Conservation (phyloP, 1,140 invertebrate genomes). For the Drosophila pallidifrons region DNA sequence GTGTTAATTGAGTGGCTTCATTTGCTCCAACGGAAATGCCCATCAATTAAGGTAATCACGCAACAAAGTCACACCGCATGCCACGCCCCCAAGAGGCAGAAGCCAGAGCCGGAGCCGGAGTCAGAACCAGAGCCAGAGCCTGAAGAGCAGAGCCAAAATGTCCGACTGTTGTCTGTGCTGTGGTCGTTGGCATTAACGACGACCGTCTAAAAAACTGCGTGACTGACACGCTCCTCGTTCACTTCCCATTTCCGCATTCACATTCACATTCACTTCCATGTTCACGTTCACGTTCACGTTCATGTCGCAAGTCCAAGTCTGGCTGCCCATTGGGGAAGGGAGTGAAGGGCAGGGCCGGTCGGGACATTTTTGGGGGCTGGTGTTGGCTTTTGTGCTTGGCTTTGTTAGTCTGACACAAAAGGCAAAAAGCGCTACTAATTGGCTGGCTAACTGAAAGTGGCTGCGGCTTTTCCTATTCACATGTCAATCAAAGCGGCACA, state of each 20-base stretch:
- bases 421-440: slow-evolving; percentile 81
- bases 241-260: slow-evolving; percentile 48
- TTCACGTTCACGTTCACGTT: slow-evolving; percentile 31
- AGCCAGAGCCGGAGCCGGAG: slow-evolving; percentile 2
- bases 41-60: slow-evolving; percentile 83
- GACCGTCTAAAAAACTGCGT: slow-evolving; percentile 79
- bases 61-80: slow-evolving; percentile 76
- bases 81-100: slow-evolving; percentile 46
- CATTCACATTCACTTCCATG: slow-evolving; percentile 43
- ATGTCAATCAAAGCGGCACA: slow-evolving; percentile 74
- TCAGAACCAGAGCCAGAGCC: not conserved
- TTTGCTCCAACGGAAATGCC: slow-evolving; percentile 80
- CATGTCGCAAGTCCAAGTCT: slow-evolving; percentile 17
- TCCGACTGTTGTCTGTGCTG: slow-evolving; percentile 47
- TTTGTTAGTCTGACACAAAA: slow-evolving; percentile 73
- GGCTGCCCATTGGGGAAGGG: slow-evolving; percentile 13
- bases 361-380: slow-evolving; percentile 11
- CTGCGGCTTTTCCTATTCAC: slow-evolving; percentile 78
- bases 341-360: not conserved
- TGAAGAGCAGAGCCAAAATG: slow-evolving; percentile 15
- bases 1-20: slow-evolving; percentile 84
- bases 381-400: slow-evolving; percentile 67
- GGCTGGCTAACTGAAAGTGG: slow-evolving; percentile 82
- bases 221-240: slow-evolving; percentile 67
- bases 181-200: slow-evolving; percentile 54